Percentiles rank a stretch among this genome's conserved stretches.
Evolutionary conservation across 2,888 invertebrate genomes (phyloP).

Genomic region (Amphipyra berbera): DNA sequence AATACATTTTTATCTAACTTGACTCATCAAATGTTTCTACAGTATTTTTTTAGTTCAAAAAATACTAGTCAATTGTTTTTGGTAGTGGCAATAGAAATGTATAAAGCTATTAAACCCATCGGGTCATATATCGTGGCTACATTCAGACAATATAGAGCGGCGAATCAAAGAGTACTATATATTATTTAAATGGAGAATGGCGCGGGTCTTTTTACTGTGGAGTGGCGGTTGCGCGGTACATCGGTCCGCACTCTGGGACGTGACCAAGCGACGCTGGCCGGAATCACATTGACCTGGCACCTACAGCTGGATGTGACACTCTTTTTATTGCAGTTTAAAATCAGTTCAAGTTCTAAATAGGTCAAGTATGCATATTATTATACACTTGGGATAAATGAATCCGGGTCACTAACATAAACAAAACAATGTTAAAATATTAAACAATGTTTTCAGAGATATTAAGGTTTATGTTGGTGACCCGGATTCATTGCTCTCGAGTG

Average conservation of each 20-base stretch:
- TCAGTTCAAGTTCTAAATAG: constrained; percentile 22
- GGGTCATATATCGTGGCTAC: constrained; percentile 48
- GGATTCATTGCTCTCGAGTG: too few species aligned
- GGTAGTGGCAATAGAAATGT: constrained; percentile 16
- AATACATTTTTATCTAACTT: not conserved
- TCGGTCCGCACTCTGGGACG: constrained; percentile 87
- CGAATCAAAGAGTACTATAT: constrained; percentile 83
- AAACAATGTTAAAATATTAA: too few species aligned
- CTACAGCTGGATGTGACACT: constrained; percentile 71
- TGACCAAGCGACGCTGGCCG: constrained; percentile 78
- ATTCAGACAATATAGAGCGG: constrained; percentile 56
- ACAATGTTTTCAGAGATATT: too few species aligned
- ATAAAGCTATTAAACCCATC: constrained; percentile 40
- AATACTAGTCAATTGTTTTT: constrained; percentile 7
- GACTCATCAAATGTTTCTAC: not conserved
- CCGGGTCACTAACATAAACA: too few species aligned
- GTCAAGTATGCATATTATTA: constrained; percentile 19
- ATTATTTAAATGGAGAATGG: constrained; percentile 85
- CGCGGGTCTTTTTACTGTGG: constrained; percentile 83
- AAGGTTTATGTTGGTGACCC: too few species aligned
- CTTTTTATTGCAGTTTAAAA: constrained; percentile 51
- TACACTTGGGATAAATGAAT: too few species aligned
- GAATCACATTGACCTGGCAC: constrained; percentile 66
- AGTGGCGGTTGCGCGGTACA: constrained; percentile 86
- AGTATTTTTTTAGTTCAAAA: not conserved